Percentiles rank a stretch among this genome's conserved stretches.
Conservation (phyloP, 2,113 vertebrate species). For the Eupsittula cactorum region DNA sequence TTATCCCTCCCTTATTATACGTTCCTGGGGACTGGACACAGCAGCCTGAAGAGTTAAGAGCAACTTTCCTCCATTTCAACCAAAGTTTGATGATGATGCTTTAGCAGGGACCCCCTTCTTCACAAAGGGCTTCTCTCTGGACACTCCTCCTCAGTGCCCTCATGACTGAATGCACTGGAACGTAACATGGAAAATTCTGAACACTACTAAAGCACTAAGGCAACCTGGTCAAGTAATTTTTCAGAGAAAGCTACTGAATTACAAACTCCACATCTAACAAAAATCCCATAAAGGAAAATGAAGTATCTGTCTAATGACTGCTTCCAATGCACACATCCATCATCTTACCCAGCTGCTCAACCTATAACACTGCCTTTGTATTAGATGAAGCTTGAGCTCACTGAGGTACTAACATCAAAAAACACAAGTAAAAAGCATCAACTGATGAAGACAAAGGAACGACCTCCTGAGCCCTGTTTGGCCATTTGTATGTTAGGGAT, state of each 20-base stretch:
- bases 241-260: constrained; percentile 10
- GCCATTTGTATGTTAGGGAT: background rate
- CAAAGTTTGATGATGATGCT: background rate
- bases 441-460: background rate
- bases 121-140: background rate
- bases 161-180: background rate
- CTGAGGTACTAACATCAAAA: background rate
- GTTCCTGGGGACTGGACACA: background rate
- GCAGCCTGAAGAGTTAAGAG: background rate
- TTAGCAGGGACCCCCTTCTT: background rate
- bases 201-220: background rate
- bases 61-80: background rate
- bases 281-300: background rate
- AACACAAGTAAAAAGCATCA: background rate
- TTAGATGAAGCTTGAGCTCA: background rate
- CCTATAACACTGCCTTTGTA: background rate
- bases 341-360: background rate
- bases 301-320: background rate
- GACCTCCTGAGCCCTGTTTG: background rate
- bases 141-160: background rate
- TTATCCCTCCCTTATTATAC: background rate
- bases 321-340: background rate
- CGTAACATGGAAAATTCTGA: background rate
- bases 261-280: background rate
- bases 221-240: background rate